Conservation (phyloP, 1,140 invertebrate species). For the Drosophila sproati region DNA sequence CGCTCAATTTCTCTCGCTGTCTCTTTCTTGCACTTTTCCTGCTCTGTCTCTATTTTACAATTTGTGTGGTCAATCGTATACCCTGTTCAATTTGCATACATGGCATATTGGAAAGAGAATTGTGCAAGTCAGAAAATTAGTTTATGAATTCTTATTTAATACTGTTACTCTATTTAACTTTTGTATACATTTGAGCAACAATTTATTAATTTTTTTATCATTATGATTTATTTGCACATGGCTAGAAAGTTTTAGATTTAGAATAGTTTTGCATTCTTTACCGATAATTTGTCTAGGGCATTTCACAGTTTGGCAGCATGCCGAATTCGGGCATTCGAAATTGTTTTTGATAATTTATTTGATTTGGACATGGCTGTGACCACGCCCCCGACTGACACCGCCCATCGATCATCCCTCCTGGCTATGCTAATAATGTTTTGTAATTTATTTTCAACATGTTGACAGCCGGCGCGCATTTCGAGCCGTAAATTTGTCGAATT, state of each 20-base stretch:
- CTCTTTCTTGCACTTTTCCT: not conserved
- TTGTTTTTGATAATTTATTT: conserved; percentile 66
- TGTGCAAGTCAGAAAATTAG: too few species aligned
- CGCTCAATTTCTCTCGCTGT: not conserved
- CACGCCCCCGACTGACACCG: conserved; percentile 31
- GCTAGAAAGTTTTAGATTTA: too few species aligned
- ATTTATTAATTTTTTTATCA: not conserved
- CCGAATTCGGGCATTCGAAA: conserved; percentile 3
- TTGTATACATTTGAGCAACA: too few species aligned
- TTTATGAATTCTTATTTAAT: too few species aligned
- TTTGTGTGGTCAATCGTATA: conserved; percentile 25
- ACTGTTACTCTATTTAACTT: too few species aligned
- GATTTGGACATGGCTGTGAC: conserved; percentile 46
- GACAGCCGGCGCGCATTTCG: conserved; percentile 68
- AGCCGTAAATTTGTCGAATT: conserved; percentile 68
- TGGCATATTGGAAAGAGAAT: too few species aligned
- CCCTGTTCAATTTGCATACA: not conserved
- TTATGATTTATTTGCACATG: too few species aligned
- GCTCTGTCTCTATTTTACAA: conserved; percentile 4
- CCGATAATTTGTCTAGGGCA: not conserved
- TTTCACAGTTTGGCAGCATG: not conserved
- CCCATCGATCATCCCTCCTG: conserved; percentile 38
- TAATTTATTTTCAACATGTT: conserved; percentile 78
- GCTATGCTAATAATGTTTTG: conserved; percentile 77
- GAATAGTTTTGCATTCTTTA: not conserved